These are phyloP conservation scores for Chaenodraco wilsoni DNA, from an alignment of 2,797 vertebrate genomes.

Conservation along the genomic window DNA sequence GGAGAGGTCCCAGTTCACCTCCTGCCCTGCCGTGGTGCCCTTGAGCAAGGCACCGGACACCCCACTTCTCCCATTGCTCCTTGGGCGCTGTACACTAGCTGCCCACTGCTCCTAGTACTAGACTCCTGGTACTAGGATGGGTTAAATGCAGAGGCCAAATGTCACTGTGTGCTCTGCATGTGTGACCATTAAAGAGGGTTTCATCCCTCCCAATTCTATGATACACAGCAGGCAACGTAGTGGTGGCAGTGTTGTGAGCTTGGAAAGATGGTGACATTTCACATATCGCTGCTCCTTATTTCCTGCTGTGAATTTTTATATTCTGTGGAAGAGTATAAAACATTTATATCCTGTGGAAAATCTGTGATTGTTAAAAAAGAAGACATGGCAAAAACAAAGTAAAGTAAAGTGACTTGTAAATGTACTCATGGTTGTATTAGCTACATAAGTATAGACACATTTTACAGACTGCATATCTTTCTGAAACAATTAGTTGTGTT, in stretches of 20 bases:
- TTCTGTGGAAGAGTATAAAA: too few species aligned
- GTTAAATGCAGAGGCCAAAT: too few species aligned
- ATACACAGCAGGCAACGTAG: neutral
- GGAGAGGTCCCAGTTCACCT: too few species aligned
- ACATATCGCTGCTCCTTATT: neutral
- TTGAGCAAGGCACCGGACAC: too few species aligned
- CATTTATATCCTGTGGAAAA: constrained; percentile 3
- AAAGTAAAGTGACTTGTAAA: neutral
- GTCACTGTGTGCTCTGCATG: too few species aligned
- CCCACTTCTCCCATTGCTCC: too few species aligned
- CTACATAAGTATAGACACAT: neutral
- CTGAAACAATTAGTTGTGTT: neutral
- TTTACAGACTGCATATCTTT: neutral
- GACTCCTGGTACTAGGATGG: too few species aligned
- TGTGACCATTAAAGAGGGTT: too few species aligned
- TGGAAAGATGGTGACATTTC: constrained; percentile 21
- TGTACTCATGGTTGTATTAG: neutral
- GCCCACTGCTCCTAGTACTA: too few species aligned
- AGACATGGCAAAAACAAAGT: neutral
- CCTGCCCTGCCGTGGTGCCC: too few species aligned
- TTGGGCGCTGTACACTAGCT: too few species aligned
- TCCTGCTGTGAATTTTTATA: neutral
- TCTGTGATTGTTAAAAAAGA: neutral
- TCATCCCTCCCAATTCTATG: too few species aligned
- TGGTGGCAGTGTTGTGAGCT: neutral